Evolutionary conservation across 1,140 invertebrate genomes (phyloP), one percentile per base, ranked within the genome.

Genomic region (Lordiphosa collinella): DNA sequence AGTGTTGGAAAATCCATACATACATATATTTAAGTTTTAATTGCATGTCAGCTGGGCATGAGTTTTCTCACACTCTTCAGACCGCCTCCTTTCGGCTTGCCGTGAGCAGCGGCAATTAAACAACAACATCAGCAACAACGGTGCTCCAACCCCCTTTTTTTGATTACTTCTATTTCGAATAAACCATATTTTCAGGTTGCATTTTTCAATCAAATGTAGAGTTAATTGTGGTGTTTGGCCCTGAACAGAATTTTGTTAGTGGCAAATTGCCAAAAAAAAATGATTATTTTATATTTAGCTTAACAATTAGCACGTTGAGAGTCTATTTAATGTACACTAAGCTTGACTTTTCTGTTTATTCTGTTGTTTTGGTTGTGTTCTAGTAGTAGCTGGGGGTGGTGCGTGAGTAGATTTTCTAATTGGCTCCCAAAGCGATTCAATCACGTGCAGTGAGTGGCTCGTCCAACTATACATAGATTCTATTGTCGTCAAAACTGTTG

Each of bases 391-490:
- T 54, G 37, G 59, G 59, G 16, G 52, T 40, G 22, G 65, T 56
- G 72, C 78, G 78, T 84, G 78, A 85, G 73, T 53, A 50, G 78
- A 55, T 78, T 84, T 49, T 78, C 72, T 84, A 84, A 84, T 84
- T 78, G 12, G 31, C 54, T 55, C 32, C 46, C 54, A 48, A 44
- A 61, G 9, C 36, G 53, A 78, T 84, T 72, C 63, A 85, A 84
- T 84, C 78, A 84, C 78, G 78, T 84, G 78, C 79, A 82, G 18
- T 18, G n/a, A n/a, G 49, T 75, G 61, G 22, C 53, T 57, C 71
- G 62, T 60, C 70, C 80, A 25, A 1, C 22, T 25, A 25, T 25
- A 4, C 22, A 82, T 80, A 82, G 73, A 84, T 84, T 62, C 79
- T 65, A 53, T 58, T 78, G 72, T 84, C 78, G 78, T 84, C 78